These are phyloP conservation scores for Drosophila demipolita DNA, from an alignment of 2,888 invertebrate genomes.

Conservation along the genomic window DNA sequence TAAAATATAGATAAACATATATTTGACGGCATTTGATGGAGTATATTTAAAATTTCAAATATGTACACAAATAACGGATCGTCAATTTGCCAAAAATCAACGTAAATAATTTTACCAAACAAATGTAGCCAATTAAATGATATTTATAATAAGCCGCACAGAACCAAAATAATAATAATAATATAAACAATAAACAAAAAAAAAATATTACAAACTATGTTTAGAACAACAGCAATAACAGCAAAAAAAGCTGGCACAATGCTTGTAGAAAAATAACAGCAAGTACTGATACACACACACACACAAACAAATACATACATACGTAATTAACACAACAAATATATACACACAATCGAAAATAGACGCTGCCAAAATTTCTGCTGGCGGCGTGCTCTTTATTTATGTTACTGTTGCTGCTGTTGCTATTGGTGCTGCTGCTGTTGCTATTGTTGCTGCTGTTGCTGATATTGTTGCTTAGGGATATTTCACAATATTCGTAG, in stretches of 20 bases:
- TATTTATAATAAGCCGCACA: conserved; percentile 25
- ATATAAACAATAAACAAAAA: conserved; percentile 12
- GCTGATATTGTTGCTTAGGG: conserved; percentile 61
- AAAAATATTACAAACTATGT: not conserved
- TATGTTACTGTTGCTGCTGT: not conserved
- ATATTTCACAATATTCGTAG: conserved; percentile 78
- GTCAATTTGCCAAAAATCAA: conserved; percentile 25
- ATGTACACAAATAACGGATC: conserved; percentile 43
- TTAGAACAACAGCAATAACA: conserved; percentile 15
- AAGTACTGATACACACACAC: not conserved
- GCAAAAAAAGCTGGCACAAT: conserved; percentile 3
- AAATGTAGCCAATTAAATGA: conserved; percentile 25
- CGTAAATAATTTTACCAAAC: conserved; percentile 31
- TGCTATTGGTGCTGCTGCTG: not conserved
- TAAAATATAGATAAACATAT: not conserved
- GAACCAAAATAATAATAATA: conserved; percentile 23
- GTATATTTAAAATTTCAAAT: conserved; percentile 48
- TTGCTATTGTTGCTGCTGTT: conserved; percentile 15
- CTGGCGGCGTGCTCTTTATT: conserved; percentile 11
- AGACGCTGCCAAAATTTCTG: conserved; percentile 25
- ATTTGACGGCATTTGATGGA: not conserved
- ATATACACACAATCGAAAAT: conserved; percentile 25
- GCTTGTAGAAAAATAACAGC: conserved; percentile 1
- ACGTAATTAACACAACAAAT: conserved; percentile 6
- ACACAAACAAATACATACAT: conserved; percentile 9